These are phyloP conservation scores for Sebastes cheni DNA, from an alignment of 2,797 vertebrate genomes.

Conservation along the genomic window DNA sequence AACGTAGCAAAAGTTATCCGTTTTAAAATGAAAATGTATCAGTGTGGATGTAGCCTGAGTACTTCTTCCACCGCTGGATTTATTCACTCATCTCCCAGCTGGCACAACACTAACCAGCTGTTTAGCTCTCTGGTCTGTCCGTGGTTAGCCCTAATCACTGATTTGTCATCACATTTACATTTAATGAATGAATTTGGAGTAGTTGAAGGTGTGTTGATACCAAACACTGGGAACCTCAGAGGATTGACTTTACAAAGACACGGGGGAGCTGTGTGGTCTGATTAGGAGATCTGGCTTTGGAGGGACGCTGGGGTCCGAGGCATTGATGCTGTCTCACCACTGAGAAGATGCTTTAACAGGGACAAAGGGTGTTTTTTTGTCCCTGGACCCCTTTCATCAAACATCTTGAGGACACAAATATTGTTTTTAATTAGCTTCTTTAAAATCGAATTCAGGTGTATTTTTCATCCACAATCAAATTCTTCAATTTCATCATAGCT, in stretches of 20 bases:
- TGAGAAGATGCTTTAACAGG: background rate
- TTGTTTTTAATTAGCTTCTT: background rate
- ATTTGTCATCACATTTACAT: constrained; percentile 25
- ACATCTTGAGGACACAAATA: background rate
- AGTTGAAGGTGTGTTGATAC: constrained; percentile 6
- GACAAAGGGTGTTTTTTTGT: constrained; percentile 12
- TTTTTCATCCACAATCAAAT: constrained; percentile 2
- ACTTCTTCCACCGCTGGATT: too few species aligned
- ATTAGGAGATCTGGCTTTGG: constrained; percentile 11
- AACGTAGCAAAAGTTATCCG: too few species aligned
- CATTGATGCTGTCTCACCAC: constrained; percentile 3
- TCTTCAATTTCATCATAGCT: background rate
- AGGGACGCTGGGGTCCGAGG: background rate
- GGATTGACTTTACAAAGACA: background rate
- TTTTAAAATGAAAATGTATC: accelerated
- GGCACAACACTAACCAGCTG: background rate
- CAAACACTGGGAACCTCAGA: background rate
- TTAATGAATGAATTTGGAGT: constrained; percentile 19
- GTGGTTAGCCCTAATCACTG: constrained; percentile 1
- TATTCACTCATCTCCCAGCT: background rate
- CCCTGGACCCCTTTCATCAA: background rate
- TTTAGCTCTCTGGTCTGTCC: background rate
- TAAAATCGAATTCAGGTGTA: background rate
- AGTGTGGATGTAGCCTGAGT: too few species aligned
- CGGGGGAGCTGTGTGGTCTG: constrained; percentile 9